These are phyloP conservation scores for Chironomus riparius DNA, from an alignment of 2,888 invertebrate species.

Conservation along the genomic window DNA sequence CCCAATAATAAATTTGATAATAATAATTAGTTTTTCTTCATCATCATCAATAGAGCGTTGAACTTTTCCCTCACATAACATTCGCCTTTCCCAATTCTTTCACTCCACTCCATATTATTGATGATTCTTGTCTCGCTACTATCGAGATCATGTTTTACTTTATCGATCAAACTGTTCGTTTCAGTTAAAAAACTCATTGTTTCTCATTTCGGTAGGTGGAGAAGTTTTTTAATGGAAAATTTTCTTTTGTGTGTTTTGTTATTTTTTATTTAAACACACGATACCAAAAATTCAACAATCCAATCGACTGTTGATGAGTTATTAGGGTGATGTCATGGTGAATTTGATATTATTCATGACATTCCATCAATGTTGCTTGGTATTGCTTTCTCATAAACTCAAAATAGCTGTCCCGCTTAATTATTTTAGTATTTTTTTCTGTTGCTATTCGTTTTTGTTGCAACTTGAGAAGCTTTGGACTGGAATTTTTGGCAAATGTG, in stretches of 20 bases:
- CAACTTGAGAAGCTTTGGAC: background rate
- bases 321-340: background rate
- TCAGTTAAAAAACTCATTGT: background rate
- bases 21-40: too few relatives aligned
- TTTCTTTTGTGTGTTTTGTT: too few relatives aligned
- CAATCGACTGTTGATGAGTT: background rate
- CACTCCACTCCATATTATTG: too few relatives aligned
- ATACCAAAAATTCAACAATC: too few relatives aligned
- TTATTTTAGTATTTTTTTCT: too few relatives aligned
- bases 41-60: background rate
- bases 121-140: background rate
- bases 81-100: too few relatives aligned
- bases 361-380: background rate
- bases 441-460: too few relatives aligned
- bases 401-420: too few relatives aligned
- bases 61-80: background rate
- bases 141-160: background rate
- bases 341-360: background rate
- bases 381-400: too few relatives aligned
- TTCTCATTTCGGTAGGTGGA: background rate
- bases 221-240: constrained; percentile 5
- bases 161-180: background rate
- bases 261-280: too few relatives aligned
- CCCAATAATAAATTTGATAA: too few relatives aligned
- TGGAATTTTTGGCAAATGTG: background rate